A percentile compares a stretch with the other conserved stretches of the same genome.
Conservation (phyloP, 1,140 invertebrate genomes). For the Zaprionus ornatus region DNA sequence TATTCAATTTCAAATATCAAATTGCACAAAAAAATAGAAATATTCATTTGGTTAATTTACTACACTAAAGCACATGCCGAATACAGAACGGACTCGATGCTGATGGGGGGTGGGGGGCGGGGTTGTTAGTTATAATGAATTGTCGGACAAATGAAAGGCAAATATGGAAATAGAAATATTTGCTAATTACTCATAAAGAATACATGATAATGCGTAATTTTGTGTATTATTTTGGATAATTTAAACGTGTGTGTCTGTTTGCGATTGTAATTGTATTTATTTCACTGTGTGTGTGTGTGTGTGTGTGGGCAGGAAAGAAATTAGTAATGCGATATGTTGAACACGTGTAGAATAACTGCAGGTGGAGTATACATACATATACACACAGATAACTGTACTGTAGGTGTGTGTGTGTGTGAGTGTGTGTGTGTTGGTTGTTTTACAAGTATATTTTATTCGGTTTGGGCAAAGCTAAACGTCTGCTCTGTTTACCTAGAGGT, state of each 20-base stretch:
- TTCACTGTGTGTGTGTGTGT: slow-evolving; percentile 14
- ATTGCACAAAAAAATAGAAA: background rate
- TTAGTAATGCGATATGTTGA: slow-evolving; percentile 48
- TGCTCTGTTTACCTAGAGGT: slow-evolving; percentile 60
- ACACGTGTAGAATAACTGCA: slow-evolving; percentile 44
- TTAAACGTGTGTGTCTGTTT: slow-evolving; percentile 26
- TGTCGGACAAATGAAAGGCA: slow-evolving; percentile 29
- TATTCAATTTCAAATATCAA: background rate
- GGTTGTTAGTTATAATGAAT: slow-evolving; percentile 19
- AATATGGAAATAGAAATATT: slow-evolving; percentile 24
- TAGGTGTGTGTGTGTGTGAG: slow-evolving; percentile 11
- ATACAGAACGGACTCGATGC: background rate
- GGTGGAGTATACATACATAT: slow-evolving; percentile 16
- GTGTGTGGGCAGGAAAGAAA: slow-evolving; percentile 23
- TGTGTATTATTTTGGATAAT: slow-evolving; percentile 44
- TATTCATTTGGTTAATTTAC: background rate
- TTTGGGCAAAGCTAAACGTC: slow-evolving; percentile 29
- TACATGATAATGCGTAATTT: slow-evolving; percentile 49
- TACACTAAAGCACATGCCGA: slow-evolving; percentile 19
- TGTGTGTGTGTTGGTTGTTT: slow-evolving; percentile 15
- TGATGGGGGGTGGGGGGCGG: slow-evolving; percentile 12
- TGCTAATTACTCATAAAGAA: slow-evolving; percentile 43
- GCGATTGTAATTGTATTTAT: slow-evolving; percentile 10
- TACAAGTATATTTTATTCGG: slow-evolving; percentile 41
- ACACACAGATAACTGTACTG: background rate